Conservation (phyloP, 1,140 invertebrate species). For the Globodera rostochiensis region DNA sequence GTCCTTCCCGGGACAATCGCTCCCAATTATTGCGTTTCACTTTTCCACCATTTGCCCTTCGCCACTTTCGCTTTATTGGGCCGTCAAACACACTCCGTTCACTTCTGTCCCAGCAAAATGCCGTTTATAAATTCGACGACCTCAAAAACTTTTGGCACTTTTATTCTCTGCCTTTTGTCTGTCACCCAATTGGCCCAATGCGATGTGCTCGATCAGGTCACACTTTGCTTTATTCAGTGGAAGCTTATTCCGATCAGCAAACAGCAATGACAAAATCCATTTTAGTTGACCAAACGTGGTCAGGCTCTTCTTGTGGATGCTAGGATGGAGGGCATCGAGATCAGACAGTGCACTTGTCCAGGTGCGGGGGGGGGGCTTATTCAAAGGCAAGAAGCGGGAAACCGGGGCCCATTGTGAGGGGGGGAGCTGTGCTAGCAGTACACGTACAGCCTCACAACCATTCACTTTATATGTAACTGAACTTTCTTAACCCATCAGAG, state of each 20-base stretch:
- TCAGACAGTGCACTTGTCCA: constrained; percentile 54
- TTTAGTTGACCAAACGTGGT: constrained; percentile 42
- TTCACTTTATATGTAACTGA: no score
- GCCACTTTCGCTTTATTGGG: neutral
- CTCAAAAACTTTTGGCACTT: neutral
- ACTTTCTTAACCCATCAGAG: constrained; percentile 26
- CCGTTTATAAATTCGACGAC: neutral
- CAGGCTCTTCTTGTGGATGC: constrained; percentile 36
- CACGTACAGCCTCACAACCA: no score
- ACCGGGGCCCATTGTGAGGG: no score
- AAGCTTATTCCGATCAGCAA: no score
- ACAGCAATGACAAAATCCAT: neutral
- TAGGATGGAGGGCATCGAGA: constrained; percentile 39
- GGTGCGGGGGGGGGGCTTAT: neutral
- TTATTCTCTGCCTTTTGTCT: constrained; percentile 14
- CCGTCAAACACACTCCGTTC: neutral
- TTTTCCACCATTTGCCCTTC: neutral
- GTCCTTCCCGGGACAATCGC: neutral
- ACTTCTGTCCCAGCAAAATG: constrained; percentile 5
- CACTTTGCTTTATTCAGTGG: neutral
- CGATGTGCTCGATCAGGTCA: constrained; percentile 37
- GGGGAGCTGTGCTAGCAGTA: no score
- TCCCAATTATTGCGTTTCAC: neutral
- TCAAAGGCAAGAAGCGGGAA: neutral
- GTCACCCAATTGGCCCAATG: constrained; percentile 1